These are phyloP conservation scores for Parnassius mnemosyne DNA, from an alignment of 2,888 invertebrate species.

Conservation along the genomic window DNA sequence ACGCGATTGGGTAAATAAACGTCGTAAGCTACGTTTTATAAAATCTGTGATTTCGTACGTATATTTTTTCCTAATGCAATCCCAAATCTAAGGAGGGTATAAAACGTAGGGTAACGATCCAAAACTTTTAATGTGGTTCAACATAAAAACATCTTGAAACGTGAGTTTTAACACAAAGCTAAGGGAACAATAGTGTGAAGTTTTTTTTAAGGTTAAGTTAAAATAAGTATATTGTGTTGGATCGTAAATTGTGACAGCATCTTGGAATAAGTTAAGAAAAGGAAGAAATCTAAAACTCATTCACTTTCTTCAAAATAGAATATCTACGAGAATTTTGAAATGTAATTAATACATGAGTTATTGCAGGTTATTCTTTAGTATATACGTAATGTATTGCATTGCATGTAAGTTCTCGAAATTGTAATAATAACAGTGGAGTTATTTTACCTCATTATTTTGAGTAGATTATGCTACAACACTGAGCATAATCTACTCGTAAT, in stretches of 20 bases:
- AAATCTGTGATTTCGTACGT: not conserved
- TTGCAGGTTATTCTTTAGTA: no score
- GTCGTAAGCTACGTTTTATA: not conserved
- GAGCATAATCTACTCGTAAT: no score
- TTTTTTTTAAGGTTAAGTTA: constrained; percentile 3
- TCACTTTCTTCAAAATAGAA: no score
- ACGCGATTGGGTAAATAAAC: no score
- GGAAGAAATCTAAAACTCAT: not conserved
- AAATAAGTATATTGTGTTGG: not conserved
- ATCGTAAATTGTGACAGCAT: not conserved
- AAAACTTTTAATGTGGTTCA: constrained; percentile 13
- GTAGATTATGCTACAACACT: no score
- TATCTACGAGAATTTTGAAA: no score
- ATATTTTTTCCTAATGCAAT: not conserved
- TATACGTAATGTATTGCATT: no score
- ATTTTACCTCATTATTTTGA: no score
- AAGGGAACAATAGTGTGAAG: constrained; percentile 15
- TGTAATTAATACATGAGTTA: no score
- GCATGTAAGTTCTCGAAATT: no score
- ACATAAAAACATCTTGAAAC: constrained; percentile 21
- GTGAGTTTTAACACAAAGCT: constrained; percentile 22
- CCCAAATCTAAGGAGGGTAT: constrained; percentile 16
- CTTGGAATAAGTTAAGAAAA: not conserved
- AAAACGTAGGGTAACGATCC: constrained; percentile 21
- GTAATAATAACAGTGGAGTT: no score